Base-by-base conservation (phyloP, 2,113 vertebrate genomes). In the Corythoichthys haematopterus region DNA sequence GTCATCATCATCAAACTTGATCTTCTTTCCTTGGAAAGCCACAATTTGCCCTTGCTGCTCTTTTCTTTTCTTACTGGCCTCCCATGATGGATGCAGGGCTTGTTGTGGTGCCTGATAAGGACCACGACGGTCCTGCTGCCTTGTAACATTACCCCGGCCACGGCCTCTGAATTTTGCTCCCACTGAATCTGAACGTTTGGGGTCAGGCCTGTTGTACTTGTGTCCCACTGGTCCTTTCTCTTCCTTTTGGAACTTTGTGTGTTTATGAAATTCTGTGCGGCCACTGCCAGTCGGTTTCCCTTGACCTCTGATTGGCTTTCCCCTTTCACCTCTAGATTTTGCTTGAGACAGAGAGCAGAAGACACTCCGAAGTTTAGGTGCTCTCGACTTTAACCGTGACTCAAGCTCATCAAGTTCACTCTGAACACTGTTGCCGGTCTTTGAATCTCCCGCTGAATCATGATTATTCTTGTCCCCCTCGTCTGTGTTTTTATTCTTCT, bases 51-150 rank as follows among this genome's bases (percentile, higher is more conserved):
- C 92, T 20, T 92, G 90, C 68, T 98, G 94, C 64, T 97, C 94
- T 74, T 94, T 95, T 60, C 92, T 93, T 70, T 90, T 95, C 75
- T 81, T 93, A 85, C 97, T 99, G 51, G 97, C 97, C 90, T 98
- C 97, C 97, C 97, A 99, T 0, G 97, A 99, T 2, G 97, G 97
- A 89, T 99, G 97, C 84, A 99, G 93, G 7, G 92, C 83, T 53
- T 93, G 88, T 14, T 92, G 82, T 48, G 79, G 84, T 58, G 71
- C 64, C 38, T 52, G 66, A n/a, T 81, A 77, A 46, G 84, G 37
- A 46, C 80, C 73, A 13, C 56, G 70, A 33, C 8, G 40, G 43
- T 55, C 69, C 5, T 8, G 80, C 20, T 72, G 78, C 67, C 66
- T 71, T 0, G 0, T 10, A 45, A 3, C 52, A 1, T 53, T 46